phyloP scores from a whole-genome alignment of 30 jellyfish, hydroid and myxozoan genomes.

The Pseudorhiza aurosa region DNA sequence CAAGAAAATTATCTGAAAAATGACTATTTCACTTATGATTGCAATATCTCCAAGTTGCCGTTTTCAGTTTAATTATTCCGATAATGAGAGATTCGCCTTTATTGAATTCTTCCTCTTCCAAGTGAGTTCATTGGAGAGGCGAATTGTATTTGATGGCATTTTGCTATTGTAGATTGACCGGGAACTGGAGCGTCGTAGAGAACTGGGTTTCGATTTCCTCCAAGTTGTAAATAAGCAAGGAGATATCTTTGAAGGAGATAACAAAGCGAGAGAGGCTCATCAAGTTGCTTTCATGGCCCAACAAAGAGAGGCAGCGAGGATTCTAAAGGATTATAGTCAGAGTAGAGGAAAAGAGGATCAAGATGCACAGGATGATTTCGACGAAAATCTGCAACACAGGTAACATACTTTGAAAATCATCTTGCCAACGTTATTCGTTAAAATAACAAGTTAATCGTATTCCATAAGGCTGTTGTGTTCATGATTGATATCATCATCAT shows the following conservation, averaged over 20 bases:
- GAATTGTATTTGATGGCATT: too few relatives aligned
- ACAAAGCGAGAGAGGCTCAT: conserved; percentile 76
- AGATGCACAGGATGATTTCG: conserved; percentile 66
- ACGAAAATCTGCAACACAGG: conserved; percentile 86
- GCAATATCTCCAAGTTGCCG: too few relatives aligned
- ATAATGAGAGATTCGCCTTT: too few relatives aligned
- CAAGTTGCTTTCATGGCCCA: conserved; percentile 94
- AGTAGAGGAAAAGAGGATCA: conserved; percentile 59
- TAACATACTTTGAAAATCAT: conserved; percentile 8
- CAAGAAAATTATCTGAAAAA: too few relatives aligned
- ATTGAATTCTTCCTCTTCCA: too few relatives aligned
- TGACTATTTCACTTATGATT: too few relatives aligned
- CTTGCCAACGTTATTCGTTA: too few relatives aligned
- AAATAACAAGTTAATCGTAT: too few relatives aligned
- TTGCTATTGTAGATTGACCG: conserved; percentile 70
- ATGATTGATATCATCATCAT: too few relatives aligned
- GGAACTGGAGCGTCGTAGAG: conserved; percentile 90
- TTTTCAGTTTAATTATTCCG: too few relatives aligned
- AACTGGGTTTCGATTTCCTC: conserved; percentile 64
- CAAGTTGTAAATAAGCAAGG: conserved; percentile 63
- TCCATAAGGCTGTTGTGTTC: too few relatives aligned
- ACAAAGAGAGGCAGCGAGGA: conserved; percentile 79
- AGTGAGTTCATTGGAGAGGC: too few relatives aligned
- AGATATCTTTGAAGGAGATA: conserved; percentile 65
- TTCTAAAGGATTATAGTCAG: conserved; percentile 63